Evolutionary conservation across 2,797 vertebrate species (phyloP), one percentile per base, ranked within the genome.

Genomic region (Neostethus bicornis): DNA sequence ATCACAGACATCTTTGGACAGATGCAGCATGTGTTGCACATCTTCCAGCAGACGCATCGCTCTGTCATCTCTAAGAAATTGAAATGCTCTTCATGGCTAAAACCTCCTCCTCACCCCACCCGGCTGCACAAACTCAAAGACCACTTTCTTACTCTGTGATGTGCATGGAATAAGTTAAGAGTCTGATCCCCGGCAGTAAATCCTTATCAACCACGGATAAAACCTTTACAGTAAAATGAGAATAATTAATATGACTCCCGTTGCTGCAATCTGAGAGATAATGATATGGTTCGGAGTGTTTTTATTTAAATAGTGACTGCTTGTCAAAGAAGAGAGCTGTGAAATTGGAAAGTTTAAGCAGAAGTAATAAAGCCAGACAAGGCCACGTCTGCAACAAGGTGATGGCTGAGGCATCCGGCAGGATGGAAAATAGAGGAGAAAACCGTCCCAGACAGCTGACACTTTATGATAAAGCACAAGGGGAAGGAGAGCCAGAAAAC

Each of bases 401-500:
- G 74, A 73, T 64, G 70, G 29, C 51, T 46, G 69, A 71, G 65
- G 64, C 29, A 66, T 79, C 70, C 85, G 78, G 72, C 77, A 79
- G 70, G 50, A 26, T 1, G 34, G 60, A 54, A 80, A 68, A 66
- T 66, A 72, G 80, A 80, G 59, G 68, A 80, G 68, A 80, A 81
- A 84, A 71, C 68, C 76, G 74, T 81, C 61, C 72, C 62, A 74
- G 50, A 68, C 71, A 50, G 79, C 76, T 79, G 81, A 85, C 80
- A 70, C 44, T 67, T 73, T 54, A 75, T 70, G 79, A 87, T 85
- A 71, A 75, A 85, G 47, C 53, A 73, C 67, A 37, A 41, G 3
- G 9, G 5, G 57, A 67, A 49, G 24, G 4, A 13, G 75, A 83
- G 79, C 78, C 83, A 76, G 56, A 80, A 65, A 61, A 77, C 69